A percentile compares a stretch with the other conserved stretches of the same genome.
Evolutionary conservation across 1,140 invertebrate species (phyloP).

Genomic region (Trichonephila clavata): DNA sequence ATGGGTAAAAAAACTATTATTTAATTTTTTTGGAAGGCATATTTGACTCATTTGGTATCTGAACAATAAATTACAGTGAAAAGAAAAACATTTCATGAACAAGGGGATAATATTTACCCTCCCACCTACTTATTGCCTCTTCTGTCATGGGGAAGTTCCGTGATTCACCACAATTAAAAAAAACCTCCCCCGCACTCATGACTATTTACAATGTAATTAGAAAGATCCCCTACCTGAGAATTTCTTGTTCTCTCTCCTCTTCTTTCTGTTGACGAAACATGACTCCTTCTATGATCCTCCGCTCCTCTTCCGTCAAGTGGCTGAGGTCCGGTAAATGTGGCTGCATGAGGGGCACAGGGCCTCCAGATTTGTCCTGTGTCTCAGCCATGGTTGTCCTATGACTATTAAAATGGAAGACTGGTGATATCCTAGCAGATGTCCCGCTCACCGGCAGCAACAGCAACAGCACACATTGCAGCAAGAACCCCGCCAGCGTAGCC

Average conservation of each 20-base stretch:
- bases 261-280: constrained; percentile 97
- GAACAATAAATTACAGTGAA: no score
- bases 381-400: constrained; percentile 28
- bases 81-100: no score
- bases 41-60: no score
- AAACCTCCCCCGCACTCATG: not conserved
- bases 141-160: not conserved
- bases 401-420: constrained; percentile 44
- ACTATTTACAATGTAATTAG: not conserved
- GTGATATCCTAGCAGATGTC: constrained; percentile 45
- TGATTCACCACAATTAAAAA: not conserved
- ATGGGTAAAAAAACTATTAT: no score
- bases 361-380: constrained; percentile 45
- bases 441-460: constrained; percentile 49
- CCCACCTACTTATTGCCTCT: no score
- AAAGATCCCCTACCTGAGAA: constrained; percentile 89
- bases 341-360: constrained; percentile 50
- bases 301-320: constrained; percentile 98
- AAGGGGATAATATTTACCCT: no score
- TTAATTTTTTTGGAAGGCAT: no score
- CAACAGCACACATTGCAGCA: constrained; percentile 47
- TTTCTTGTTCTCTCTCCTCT: constrained; percentile 96
- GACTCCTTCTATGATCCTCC: constrained; percentile 97
- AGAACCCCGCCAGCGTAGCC: constrained; percentile 58
- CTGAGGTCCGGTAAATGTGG: constrained; percentile 91